Conservation (phyloP, 2,797 vertebrate species). For the Carapus acus region DNA sequence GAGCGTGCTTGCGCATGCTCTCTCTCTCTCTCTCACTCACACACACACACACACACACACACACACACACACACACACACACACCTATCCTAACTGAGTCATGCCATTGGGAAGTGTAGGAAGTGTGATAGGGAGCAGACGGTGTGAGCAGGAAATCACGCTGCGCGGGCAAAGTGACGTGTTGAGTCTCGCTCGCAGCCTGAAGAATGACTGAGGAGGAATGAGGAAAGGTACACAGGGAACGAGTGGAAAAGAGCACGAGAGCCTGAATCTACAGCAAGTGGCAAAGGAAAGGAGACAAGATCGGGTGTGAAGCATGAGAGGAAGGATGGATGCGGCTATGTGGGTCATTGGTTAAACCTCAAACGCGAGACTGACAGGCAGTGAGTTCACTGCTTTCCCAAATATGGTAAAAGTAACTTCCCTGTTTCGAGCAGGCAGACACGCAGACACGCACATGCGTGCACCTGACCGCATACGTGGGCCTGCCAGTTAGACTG, state of each 20-base stretch:
- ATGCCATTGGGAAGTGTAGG: slow-evolving; percentile 12
- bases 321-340: too few relatives aligned
- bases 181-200: slow-evolving; percentile 45
- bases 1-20: too few relatives aligned
- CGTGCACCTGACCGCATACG: slow-evolving; percentile 26
- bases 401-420: slow-evolving; percentile 54
- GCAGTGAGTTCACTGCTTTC: slow-evolving; percentile 4
- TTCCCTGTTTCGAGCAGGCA: slow-evolving; percentile 14
- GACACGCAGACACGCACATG: slow-evolving; percentile 1
- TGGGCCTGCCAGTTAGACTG: slow-evolving; percentile 44
- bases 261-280: background rate
- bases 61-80: background rate
- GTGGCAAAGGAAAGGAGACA: too few relatives aligned
- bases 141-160: slow-evolving; percentile 50
- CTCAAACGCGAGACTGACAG: too few relatives aligned
- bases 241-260: slow-evolving; percentile 1
- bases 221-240: slow-evolving; percentile 24
- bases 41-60: background rate
- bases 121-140: slow-evolving; percentile 33
- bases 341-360: too few relatives aligned
- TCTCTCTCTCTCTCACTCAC: too few relatives aligned
- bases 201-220: slow-evolving; percentile 61
- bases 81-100: slow-evolving; percentile 17
- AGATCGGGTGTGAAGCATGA: background rate
- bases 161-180: slow-evolving; percentile 46